These are phyloP conservation scores for Byasa hedistus DNA, from an alignment of 2,888 invertebrate species.

Conservation along the genomic window DNA sequence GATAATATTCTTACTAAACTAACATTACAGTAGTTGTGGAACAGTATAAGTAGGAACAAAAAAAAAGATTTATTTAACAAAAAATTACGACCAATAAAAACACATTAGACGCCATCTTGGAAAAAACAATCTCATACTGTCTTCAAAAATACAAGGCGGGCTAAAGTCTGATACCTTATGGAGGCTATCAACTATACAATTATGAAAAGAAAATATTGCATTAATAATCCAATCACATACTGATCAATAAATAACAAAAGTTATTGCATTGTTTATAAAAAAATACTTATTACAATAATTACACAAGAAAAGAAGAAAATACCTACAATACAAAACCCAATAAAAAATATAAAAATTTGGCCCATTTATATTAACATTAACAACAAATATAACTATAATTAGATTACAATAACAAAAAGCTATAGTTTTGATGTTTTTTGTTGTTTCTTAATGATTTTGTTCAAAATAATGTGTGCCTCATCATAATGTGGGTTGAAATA, in stretches of 20 bases:
- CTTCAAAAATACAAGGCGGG: neutral
- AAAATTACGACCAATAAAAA: neutral
- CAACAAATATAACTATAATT: too few relatives aligned
- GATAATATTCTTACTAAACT: too few relatives aligned
- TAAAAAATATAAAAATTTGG: too few relatives aligned
- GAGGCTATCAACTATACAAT: neutral
- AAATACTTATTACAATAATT: too few relatives aligned
- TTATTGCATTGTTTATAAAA: neutral
- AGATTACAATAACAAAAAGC: too few relatives aligned
- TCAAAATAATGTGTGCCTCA: conserved; percentile 80
- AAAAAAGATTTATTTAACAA: neutral
- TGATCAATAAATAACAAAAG: neutral
- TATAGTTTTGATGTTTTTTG: neutral
- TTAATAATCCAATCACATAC: neutral
- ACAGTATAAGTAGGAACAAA: too few relatives aligned
- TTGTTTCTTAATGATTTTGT: conserved; percentile 71
- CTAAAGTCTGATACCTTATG: neutral
- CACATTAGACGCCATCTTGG: neutral
- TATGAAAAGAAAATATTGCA: neutral
- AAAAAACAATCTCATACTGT: neutral
- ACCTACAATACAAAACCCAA: too few relatives aligned
- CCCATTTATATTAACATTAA: too few relatives aligned
- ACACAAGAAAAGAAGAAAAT: too few relatives aligned
- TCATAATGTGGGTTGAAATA: conserved; percentile 83
- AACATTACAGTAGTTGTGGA: too few relatives aligned